phyloP scores from a whole-genome alignment of 2,113 vertebrate species.

The Hipposideros armiger region DNA sequence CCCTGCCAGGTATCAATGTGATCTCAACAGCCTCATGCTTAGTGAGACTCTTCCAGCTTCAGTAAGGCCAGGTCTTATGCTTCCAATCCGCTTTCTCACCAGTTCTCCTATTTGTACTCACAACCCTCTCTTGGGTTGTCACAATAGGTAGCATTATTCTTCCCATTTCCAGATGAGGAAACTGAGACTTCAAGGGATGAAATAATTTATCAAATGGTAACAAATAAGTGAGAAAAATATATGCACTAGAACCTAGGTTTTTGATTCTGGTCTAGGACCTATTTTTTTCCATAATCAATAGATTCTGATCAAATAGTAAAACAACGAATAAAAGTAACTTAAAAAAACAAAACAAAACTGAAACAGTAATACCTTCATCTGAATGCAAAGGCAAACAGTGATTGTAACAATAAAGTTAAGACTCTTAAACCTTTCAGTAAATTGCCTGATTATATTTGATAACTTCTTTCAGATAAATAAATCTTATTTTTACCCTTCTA shows the following conservation, averaged over 20 bases:
- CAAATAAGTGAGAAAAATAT: neutral
- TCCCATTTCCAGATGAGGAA: slow-evolving; percentile 9
- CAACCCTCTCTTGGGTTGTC: neutral
- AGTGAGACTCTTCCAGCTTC: neutral
- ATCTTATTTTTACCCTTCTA: slow-evolving; percentile 56
- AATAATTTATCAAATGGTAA: neutral
- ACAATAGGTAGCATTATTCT: neutral
- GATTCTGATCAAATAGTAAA: neutral
- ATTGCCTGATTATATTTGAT: slow-evolving; percentile 58
- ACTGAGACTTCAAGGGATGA: neutral
- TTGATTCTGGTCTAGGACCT: neutral
- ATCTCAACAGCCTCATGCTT: neutral
- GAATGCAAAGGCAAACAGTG: slow-evolving; percentile 52
- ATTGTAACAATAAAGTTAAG: slow-evolving; percentile 41
- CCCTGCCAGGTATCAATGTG: neutral
- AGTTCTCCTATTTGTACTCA: neutral
- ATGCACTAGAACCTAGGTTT: neutral
- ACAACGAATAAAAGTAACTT: neutral
- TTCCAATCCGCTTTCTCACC: neutral
- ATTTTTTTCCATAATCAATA: neutral
- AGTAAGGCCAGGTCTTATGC: neutral
- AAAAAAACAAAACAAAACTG: neutral
- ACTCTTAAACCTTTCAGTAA: slow-evolving; percentile 56
- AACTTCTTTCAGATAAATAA: slow-evolving; percentile 69
- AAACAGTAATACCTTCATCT: slow-evolving; percentile 43